Evolutionary conservation across 2,888 invertebrate genomes (phyloP).

Genomic region (Dicroscelio sp.): DNA sequence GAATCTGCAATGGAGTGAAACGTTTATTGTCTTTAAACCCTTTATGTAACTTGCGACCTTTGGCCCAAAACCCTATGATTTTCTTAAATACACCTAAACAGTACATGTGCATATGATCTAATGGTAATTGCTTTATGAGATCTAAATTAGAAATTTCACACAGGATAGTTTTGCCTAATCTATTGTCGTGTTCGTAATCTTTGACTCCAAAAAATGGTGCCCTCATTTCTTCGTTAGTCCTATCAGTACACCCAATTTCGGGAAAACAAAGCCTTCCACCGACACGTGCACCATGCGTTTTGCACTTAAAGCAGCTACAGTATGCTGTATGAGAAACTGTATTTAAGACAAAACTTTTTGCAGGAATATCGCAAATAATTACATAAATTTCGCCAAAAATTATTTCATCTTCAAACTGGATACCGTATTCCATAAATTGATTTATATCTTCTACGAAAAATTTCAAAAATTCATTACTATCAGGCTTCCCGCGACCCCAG

Average conservation of each 20-base stretch:
- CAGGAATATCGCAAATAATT: slow-evolving; percentile 64
- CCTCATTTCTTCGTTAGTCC: slow-evolving; percentile 56
- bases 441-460: slow-evolving; percentile 24
- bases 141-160: slow-evolving; percentile 52
- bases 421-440: background rate
- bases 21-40: background rate
- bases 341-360: slow-evolving; percentile 48
- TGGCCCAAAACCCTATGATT: background rate
- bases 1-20: background rate
- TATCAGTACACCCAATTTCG: slow-evolving; percentile 1
- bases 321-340: slow-evolving; percentile 41
- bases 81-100: slow-evolving; percentile 53
- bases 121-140: slow-evolving; percentile 51
- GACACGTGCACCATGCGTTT: slow-evolving; percentile 35
- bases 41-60: background rate
- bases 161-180: slow-evolving; percentile 42
- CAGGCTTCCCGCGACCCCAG: slow-evolving; percentile 21
- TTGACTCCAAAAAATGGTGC: background rate
- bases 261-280: slow-evolving; percentile 53
- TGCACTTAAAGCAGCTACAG: slow-evolving; percentile 64
- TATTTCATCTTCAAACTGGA: slow-evolving; percentile 23
- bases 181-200: slow-evolving; percentile 12
- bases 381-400: slow-evolving; percentile 38
- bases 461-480: slow-evolving; percentile 18
- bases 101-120: slow-evolving; percentile 62